These are phyloP conservation scores for Drosophila insularis DNA, from an alignment of 1,140 invertebrate genomes.

Conservation along the genomic window DNA sequence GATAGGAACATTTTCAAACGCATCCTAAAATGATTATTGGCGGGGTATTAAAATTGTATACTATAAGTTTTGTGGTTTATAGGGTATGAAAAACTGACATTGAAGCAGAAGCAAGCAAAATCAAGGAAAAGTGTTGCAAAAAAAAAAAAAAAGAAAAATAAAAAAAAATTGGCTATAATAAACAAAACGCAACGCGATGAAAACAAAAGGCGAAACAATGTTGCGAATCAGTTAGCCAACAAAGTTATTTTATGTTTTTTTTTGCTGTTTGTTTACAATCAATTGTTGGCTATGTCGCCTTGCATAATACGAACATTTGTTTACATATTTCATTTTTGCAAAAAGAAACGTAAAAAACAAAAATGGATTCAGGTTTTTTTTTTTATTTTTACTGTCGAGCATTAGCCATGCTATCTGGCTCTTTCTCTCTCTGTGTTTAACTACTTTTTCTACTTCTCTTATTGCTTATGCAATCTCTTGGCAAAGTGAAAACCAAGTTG, in stretches of 20 bases:
- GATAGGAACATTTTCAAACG: no score
- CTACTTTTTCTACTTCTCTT: neutral
- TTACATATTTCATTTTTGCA: constrained; percentile 25
- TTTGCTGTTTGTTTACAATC: constrained; percentile 31
- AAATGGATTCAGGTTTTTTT: constrained; percentile 64
- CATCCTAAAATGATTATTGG: no score
- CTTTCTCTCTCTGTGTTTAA: constrained; percentile 20
- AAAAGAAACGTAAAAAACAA: constrained; percentile 4
- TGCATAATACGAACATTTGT: constrained; percentile 54
- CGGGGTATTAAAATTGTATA: no score
- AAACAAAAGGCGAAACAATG: constrained; percentile 40
- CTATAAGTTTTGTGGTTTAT: neutral
- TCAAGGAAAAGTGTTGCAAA: constrained; percentile 45
- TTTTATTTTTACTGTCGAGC: constrained; percentile 34
- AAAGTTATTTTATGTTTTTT: constrained; percentile 35
- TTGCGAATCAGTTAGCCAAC: constrained; percentile 63
- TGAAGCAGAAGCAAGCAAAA: constrained; percentile 23
- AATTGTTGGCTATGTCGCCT: constrained; percentile 42
- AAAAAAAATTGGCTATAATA: constrained; percentile 42
- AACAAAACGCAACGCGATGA: constrained; percentile 28
- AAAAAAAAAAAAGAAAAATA: constrained; percentile 20
- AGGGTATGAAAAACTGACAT: constrained; percentile 39
- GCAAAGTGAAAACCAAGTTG: constrained; percentile 56
- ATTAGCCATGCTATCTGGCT: constrained; percentile 5
- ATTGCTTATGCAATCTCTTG: constrained; percentile 65